phyloP scores from a whole-genome alignment of 2,113 vertebrate species.

The Rhombomys opimus region DNA sequence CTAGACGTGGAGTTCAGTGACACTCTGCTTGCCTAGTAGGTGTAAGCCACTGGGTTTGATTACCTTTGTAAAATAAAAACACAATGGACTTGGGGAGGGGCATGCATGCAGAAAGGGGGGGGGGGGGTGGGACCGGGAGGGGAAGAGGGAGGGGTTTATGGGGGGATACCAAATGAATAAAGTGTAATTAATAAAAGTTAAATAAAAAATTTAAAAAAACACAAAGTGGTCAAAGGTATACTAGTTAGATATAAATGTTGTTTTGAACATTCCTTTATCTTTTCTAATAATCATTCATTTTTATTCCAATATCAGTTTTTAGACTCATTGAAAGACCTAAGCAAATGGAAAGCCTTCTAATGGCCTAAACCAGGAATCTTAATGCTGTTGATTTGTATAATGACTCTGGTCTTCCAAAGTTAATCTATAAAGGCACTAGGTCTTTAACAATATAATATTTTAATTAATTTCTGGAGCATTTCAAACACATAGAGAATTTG shows the following conservation, averaged over 20 bases:
- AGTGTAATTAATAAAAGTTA: too few species aligned
- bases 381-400: neutral
- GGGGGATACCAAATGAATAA: too few species aligned
- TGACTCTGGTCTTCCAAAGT: slow-evolving; percentile 21
- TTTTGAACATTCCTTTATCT: slow-evolving; percentile 14
- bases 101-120: too few species aligned
- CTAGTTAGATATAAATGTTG: neutral
- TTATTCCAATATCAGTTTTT: slow-evolving; percentile 28
- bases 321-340: slow-evolving; percentile 34
- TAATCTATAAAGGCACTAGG: slow-evolving; percentile 31
- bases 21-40: neutral
- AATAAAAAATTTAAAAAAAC: too few species aligned
- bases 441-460: neutral
- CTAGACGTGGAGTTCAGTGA: neutral
- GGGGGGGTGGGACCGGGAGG: too few species aligned
- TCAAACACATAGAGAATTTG: neutral
- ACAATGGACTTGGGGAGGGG: too few species aligned
- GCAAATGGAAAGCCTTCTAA: slow-evolving; percentile 39
- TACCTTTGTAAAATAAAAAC: neutral
- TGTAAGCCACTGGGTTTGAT: neutral
- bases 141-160: too few species aligned
- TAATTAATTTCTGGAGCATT: neutral
- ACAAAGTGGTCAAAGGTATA: slow-evolving; percentile 18
- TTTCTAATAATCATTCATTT: slow-evolving; percentile 45
- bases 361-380: neutral